Base-by-base conservation (phyloP, 2,113 vertebrate species). In the Dipodomys ordii region DNA sequence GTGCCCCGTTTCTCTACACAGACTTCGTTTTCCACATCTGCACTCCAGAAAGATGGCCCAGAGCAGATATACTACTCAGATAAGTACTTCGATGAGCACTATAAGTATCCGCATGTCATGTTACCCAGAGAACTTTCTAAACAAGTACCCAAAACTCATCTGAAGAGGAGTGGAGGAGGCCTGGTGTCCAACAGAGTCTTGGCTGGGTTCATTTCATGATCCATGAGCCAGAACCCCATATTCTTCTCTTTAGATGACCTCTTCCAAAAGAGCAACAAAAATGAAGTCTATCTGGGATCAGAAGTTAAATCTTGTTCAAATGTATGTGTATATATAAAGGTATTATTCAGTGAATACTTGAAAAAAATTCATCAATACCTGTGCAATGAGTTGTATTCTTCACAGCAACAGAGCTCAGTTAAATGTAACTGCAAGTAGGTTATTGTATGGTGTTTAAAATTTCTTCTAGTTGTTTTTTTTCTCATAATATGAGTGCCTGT, bases 191-290 rank as follows among this genome's bases (percentile, higher is more conserved):
- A 91, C 99, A 99, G 89, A 99, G 99, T 92, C 98, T 99, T 60
- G 99, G 99, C 78, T 99, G 99, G 99, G 98, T 99, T 92, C 99
- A 99, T 94, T 99, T 99, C 49, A 99, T 99, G 99, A 99, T 99
- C 93, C 99, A 99, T 91, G 98, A 99, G 69, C 99, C 99, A 96
- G 99, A 99, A 94, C 99, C 99, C 0, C 99, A 99, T 95, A 99
- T 99, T 97, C 99, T 99, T 92, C 98, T 99, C 79, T 99, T 99
- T 97, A 98, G 99, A 98, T 98, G 99, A 96, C 98, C 98, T 88
- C 98, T 99, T 96, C 98, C 97, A 80, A 99, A 99, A 97, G 96
- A 98, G 23, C 97, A 98, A 53, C 97, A 98, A 94, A 98, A 99
- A 97, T 98, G 97, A 98, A 97, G 32, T 79, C 1, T 85, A 30